Conservation (phyloP, 2,113 vertebrate species). For the Zootoca vivipara region DNA sequence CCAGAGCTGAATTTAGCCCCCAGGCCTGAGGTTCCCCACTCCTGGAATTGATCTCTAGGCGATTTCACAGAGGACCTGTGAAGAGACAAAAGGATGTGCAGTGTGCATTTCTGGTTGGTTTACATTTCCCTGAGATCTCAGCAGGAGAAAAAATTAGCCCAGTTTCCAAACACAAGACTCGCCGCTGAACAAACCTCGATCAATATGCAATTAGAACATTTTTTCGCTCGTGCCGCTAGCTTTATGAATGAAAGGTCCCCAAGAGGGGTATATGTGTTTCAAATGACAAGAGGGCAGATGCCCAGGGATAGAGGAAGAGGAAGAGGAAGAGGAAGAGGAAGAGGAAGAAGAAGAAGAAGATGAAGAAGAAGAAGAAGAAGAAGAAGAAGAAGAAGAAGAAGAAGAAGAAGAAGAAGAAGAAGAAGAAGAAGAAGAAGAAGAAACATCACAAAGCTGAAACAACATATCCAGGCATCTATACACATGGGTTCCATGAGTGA, state of each 20-base stretch:
- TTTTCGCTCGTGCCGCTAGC: conserved; percentile 19
- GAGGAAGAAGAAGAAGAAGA: not conserved
- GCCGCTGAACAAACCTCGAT: not conserved
- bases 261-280: not conserved
- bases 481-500: not conserved
- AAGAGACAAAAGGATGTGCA: not conserved
- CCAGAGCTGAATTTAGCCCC: too few species aligned
- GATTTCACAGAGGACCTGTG: not conserved
- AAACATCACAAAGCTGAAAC: not conserved
- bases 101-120: not conserved
- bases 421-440: not conserved
- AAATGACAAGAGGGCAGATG: not conserved
- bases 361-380: not conserved
- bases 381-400: not conserved
- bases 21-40: too few species aligned
- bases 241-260: conserved; percentile 19
- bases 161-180: not conserved
- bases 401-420: not conserved
- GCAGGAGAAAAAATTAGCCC: rapidly evolving
- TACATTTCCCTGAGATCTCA: rapidly evolving
- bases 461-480: not conserved
- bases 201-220: conserved; percentile 24
- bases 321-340: not conserved
- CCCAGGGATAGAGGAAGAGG: not conserved
- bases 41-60: too few species aligned